Base-by-base conservation (phyloP, 2,888 invertebrate genomes). In the Theretra japonica region DNA sequence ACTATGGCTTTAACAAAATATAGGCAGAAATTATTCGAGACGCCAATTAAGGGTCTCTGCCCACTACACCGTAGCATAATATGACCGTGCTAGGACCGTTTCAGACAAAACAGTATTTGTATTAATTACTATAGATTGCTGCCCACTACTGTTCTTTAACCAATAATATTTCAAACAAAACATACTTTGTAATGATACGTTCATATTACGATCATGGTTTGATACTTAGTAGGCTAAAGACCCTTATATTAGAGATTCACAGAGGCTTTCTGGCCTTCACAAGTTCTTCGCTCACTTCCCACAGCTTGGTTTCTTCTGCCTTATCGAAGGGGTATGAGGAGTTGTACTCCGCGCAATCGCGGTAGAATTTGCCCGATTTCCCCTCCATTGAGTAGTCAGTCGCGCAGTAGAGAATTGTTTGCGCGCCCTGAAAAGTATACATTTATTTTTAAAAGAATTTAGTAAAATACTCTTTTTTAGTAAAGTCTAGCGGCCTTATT, bases 331-430 rank as follows among this genome's bases (percentile, higher is more conserved):
- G 90, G 69, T 95, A 93, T 75, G 95, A 96, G 0, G 96, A 96
- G 69, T 91, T 91, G 85, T 95, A 96, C 71, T 95, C 95, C 30
- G 91, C 93, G 82, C 97, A 97, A 86, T 98, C 96, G 65, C 96
- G 95, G 88, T 97, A 98, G 82, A 97, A 95, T 76, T 95, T 94
- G 15, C 98, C 98, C 23, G 96, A 96, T 81, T 96, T 96, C 0
- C 96, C 95, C 72, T 94, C 94, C 72, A 94, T 83, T 74, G 82
- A 86, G 83, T 90, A 89, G 75, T 97, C 96, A 0, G 97, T 96
- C 0, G 97, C 97, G 85, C 97, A 97, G 88, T 96, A 96, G 17
- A 98, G 90, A 28, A 97, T 95, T 2, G 97, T 97, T 89, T 98
- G 97, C 0, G 97, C 96, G 60, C 98, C 98, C 97, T 98, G 90